Conservation (phyloP, 2,113 vertebrate species). For the Pholis gunnellus region DNA sequence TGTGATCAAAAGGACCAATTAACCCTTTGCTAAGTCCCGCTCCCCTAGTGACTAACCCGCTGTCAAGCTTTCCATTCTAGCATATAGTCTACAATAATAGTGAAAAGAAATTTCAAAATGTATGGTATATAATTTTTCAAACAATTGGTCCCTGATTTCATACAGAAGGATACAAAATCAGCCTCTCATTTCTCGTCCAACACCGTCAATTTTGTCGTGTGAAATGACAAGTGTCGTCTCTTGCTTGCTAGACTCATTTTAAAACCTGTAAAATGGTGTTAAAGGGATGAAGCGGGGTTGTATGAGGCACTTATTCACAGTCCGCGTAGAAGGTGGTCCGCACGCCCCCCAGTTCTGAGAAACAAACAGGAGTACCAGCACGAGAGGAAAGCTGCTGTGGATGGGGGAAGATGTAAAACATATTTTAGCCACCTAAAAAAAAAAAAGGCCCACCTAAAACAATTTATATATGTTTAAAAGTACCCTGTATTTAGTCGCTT, state of each 20-base stretch:
- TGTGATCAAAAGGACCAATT: slow-evolving; percentile 5
- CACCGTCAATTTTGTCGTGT: not conserved
- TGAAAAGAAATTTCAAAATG: not conserved
- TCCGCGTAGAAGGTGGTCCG: not conserved
- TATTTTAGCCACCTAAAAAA: not conserved
- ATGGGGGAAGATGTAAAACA: not conserved
- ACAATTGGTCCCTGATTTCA: not conserved
- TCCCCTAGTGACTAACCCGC: not conserved
- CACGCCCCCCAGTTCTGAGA: not conserved
- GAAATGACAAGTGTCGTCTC: not conserved
- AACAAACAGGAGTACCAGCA: not conserved
- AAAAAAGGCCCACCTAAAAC: not conserved
- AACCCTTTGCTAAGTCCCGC: not conserved
- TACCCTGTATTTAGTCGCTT: not conserved
- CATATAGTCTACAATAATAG: not conserved
- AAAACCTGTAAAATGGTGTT: not conserved
- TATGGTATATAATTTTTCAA: not conserved
- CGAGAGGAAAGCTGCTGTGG: not conserved
- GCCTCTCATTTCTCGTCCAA: not conserved
- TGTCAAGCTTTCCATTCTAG: not conserved
- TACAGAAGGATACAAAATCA: not conserved
- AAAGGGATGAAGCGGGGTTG: not conserved
- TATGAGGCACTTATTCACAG: not conserved
- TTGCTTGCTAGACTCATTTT: not conserved
- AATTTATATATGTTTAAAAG: not conserved